Evolutionary conservation across 2,888 invertebrate genomes (phyloP).

Genomic region (Nomada hirtipes): DNA sequence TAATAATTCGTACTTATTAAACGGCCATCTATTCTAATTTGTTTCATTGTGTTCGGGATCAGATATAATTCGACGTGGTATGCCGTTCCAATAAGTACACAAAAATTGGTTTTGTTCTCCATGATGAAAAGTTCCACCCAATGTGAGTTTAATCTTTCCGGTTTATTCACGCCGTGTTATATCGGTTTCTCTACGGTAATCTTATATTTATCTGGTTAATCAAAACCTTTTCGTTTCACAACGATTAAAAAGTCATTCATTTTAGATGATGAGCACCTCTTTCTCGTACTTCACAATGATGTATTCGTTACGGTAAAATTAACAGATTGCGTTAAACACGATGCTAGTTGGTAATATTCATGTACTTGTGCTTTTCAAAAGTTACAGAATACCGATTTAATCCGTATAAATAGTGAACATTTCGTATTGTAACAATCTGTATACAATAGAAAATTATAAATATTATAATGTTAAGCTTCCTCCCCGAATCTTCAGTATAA

Average conservation of each 20-base stretch:
- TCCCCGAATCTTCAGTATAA: no score
- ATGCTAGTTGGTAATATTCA: no score
- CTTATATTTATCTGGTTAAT: neutral
- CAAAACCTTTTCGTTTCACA: neutral
- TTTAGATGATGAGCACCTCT: neutral
- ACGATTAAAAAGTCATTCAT: neutral
- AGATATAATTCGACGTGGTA: conserved; percentile 28
- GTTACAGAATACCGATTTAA: no score
- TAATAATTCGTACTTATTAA: no score
- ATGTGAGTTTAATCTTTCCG: neutral
- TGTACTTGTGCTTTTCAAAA: no score
- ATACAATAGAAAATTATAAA: no score
- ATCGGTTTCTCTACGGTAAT: conserved; percentile 23
- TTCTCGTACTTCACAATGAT: neutral
- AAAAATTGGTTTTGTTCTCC: conserved; percentile 14
- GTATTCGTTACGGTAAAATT: neutral
- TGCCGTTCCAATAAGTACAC: neutral
- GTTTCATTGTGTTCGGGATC: neutral
- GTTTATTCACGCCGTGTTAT: conserved; percentile 10
- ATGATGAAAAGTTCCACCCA: conserved; percentile 2
- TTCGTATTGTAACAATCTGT: no score
- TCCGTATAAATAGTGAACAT: no score
- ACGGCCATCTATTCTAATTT: no score
- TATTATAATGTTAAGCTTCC: no score
- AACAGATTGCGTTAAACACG: no score